Evolutionary conservation across 2,113 vertebrate species (phyloP).

Genomic region (Egretta garzetta): DNA sequence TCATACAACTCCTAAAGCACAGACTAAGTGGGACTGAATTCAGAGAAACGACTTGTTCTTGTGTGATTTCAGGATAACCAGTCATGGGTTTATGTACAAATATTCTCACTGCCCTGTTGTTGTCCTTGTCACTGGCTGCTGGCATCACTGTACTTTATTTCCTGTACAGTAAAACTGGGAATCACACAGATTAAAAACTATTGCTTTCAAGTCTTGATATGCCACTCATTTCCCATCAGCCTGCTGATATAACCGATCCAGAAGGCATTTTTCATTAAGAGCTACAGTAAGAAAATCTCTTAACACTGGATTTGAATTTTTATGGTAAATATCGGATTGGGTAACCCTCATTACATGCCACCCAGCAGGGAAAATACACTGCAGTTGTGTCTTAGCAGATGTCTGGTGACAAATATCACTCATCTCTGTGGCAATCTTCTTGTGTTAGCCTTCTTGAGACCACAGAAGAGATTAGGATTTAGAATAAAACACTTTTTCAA

Average conservation of each 20-base stretch:
- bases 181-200: conserved; percentile 56
- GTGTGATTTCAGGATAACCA: background rate
- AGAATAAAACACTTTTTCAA: conserved; percentile 63
- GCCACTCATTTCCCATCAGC: conserved; percentile 61
- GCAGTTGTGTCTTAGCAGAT: conserved; percentile 50
- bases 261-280: conserved; percentile 62
- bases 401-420: conserved; percentile 56
- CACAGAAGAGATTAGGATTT: conserved; percentile 67
- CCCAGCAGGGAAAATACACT: background rate
- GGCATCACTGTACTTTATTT: background rate
- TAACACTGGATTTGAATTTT: conserved; percentile 56
- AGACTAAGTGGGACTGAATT: background rate
- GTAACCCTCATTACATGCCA: background rate
- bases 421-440: conserved; percentile 50
- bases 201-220: conserved; percentile 52
- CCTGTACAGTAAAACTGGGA: background rate
- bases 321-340: background rate
- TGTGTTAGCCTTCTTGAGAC: conserved; percentile 59
- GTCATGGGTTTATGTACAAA: background rate
- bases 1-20: background rate
- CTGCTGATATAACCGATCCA: conserved; percentile 49
- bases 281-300: conserved; percentile 24
- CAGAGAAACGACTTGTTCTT: background rate
- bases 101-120: background rate
- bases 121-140: background rate